phyloP scores from a whole-genome alignment of 2,888 invertebrate genomes.

The Gymnocheta viridis region DNA sequence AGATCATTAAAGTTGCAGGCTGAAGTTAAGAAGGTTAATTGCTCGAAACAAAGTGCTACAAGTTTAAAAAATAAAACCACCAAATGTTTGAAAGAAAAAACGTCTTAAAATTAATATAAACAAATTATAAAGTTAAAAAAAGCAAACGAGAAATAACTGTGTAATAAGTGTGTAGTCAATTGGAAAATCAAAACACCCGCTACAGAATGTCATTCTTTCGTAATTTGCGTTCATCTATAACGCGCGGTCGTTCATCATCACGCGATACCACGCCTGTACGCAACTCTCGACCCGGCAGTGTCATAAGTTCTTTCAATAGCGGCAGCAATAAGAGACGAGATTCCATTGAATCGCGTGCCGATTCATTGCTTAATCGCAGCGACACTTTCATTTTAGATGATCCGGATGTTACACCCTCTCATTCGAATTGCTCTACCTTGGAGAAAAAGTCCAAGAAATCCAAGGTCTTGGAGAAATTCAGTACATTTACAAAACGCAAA shows the following conservation, averaged over 20 bases:
- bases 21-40: slow-evolving; percentile 54
- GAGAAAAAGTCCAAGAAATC: slow-evolving; percentile 79
- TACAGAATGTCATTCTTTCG: slow-evolving; percentile 80
- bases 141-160: background rate
- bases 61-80: background rate
- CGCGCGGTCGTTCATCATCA: slow-evolving; percentile 78
- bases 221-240: slow-evolving; percentile 79
- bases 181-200: slow-evolving; percentile 24
- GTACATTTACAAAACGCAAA: slow-evolving; percentile 80
- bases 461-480: slow-evolving; percentile 79
- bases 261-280: slow-evolving; percentile 80
- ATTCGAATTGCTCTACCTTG: slow-evolving; percentile 76
- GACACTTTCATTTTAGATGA: slow-evolving; percentile 80
- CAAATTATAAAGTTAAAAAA: background rate
- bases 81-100: background rate
- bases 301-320: slow-evolving; percentile 71
- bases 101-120: background rate
- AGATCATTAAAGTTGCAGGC: slow-evolving; percentile 59
- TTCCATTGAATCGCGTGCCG: slow-evolving; percentile 74
- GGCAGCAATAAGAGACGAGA: slow-evolving; percentile 73
- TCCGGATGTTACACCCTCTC: slow-evolving; percentile 71
- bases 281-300: slow-evolving; percentile 75
- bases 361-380: slow-evolving; percentile 78
- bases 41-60: slow-evolving; percentile 11
- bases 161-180: slow-evolving; percentile 10